Conservation (phyloP, 2,888 invertebrate species). For the Sesia apiformis region DNA sequence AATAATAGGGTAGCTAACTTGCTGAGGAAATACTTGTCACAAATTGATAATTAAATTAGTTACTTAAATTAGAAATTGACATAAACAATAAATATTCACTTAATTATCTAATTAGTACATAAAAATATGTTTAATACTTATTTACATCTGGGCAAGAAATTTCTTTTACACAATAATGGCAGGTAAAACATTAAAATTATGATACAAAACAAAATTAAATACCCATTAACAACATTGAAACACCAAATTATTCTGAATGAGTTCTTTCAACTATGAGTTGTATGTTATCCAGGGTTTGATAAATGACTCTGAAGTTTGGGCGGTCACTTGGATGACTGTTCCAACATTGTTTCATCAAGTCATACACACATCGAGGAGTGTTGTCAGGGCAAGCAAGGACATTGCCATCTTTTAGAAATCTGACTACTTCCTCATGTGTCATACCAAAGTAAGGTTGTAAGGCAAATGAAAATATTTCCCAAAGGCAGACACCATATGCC, state of each 20-base stretch:
- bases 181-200: slow-evolving; percentile 14
- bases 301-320: slow-evolving; percentile 88
- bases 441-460: slow-evolving; percentile 97
- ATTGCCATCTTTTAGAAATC: slow-evolving; percentile 94
- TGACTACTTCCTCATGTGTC: slow-evolving; percentile 97
- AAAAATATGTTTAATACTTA: slow-evolving; percentile 7
- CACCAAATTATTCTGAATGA: slow-evolving; percentile 42
- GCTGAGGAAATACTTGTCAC: slow-evolving; percentile 1
- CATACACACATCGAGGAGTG: slow-evolving; percentile 89
- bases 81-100: slow-evolving; percentile 3
- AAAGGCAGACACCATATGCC: slow-evolving; percentile 96
- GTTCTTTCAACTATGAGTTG: slow-evolving; percentile 66
- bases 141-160: slow-evolving; percentile 11
- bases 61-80: slow-evolving; percentile 13
- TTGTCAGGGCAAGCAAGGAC: slow-evolving; percentile 93
- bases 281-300: slow-evolving; percentile 84
- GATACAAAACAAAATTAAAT: slow-evolving; percentile 10
- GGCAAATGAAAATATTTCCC: slow-evolving; percentile 98
- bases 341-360: slow-evolving; percentile 96
- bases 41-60: background rate
- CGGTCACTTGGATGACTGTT: slow-evolving; percentile 88
- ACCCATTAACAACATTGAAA: background rate
- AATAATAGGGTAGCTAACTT: background rate
- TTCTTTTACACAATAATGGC: slow-evolving; percentile 7
- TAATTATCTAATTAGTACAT: slow-evolving; percentile 5